These are phyloP conservation scores for Falco cherrug DNA, from an alignment of 2,797 vertebrate genomes.

Conservation along the genomic window DNA sequence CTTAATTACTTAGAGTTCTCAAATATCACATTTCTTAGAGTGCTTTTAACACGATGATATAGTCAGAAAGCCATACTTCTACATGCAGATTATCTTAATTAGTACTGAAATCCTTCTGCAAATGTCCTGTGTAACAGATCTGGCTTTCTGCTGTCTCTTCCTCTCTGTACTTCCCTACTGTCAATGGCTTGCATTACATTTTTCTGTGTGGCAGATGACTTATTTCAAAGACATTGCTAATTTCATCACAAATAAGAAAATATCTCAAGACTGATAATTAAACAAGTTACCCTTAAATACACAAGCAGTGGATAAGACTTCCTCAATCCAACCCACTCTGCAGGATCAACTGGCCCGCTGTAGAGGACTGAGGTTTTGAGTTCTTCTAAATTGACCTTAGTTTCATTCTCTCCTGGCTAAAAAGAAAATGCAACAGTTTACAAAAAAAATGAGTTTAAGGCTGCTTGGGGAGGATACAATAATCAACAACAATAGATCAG, in stretches of 20 bases:
- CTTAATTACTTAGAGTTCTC: not conserved
- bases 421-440: slow-evolving; percentile 36
- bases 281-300: slow-evolving; percentile 87
- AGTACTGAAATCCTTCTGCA: not conserved
- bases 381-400: slow-evolving; percentile 29
- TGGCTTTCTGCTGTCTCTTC: not conserved
- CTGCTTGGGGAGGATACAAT: not conserved
- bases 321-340: slow-evolving; percentile 91
- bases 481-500: not conserved
- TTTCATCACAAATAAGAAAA: not conserved
- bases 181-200: not conserved
- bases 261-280: not conserved
- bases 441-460: not conserved
- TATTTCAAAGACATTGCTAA: not conserved
- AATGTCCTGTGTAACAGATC: not conserved
- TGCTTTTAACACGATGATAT: not conserved
- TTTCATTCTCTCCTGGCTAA: slow-evolving; percentile 80
- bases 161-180: not conserved
- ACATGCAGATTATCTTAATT: not conserved
- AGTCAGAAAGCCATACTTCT: not conserved
- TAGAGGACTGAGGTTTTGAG: slow-evolving; percentile 85
- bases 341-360: slow-evolving; percentile 79
- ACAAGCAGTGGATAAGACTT: slow-evolving; percentile 84
- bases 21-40: not conserved
- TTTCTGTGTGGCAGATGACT: not conserved